These are phyloP conservation scores for Frieseomelitta varia DNA, from an alignment of 1,140 invertebrate genomes.

Conservation along the genomic window DNA sequence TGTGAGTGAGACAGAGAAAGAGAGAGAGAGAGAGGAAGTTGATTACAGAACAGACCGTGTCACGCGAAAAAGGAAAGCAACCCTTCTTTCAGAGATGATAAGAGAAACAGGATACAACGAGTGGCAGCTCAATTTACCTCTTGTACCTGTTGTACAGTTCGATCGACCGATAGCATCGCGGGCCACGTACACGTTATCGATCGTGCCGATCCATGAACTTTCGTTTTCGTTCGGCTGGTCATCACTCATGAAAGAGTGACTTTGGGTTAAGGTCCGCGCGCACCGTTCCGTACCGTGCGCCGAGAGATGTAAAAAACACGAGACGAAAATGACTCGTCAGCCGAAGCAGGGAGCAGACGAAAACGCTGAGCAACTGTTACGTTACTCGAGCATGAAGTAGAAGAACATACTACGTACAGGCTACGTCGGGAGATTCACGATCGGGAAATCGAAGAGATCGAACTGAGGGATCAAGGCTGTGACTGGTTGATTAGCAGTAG, in stretches of 20 bases:
- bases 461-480: not conserved
- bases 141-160: conserved; percentile 39
- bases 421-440: not conserved
- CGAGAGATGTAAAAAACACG: not conserved
- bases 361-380: not conserved
- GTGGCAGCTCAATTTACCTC: conserved; percentile 68
- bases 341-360: not conserved
- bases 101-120: conserved; percentile 53
- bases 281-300: conserved; percentile 10
- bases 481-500: not conserved
- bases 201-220: conserved; percentile 54
- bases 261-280: conserved; percentile 45
- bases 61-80: conserved; percentile 56
- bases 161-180: conserved; percentile 60
- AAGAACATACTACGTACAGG: not conserved
- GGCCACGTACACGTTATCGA: conserved; percentile 56
- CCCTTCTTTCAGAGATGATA: conserved; percentile 49
- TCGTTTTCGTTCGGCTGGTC: conserved; percentile 60
- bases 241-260: conserved; percentile 45
- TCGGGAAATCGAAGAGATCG: not conserved
- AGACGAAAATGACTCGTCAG: not conserved
- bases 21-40: conserved; percentile 12
- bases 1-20: not conserved
- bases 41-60: conserved; percentile 55
- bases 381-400: not conserved